phyloP scores from a whole-genome alignment of 2,797 vertebrate species.

The Myotis findleyi region DNA sequence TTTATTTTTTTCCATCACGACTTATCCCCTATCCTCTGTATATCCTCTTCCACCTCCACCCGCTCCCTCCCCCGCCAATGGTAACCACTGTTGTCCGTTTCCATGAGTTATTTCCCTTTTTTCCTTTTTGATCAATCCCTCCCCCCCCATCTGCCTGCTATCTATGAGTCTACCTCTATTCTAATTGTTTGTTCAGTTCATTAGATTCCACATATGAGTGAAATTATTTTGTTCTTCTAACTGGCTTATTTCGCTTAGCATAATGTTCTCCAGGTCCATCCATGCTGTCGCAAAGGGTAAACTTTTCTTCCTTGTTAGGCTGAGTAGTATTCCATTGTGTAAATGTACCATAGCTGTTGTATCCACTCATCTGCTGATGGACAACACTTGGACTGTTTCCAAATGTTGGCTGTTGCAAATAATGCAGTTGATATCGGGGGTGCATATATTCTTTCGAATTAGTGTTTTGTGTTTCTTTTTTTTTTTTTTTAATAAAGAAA shows the following conservation, averaged over 20 bases:
- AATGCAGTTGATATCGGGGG: neutral
- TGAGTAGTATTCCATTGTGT: neutral
- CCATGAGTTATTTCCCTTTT: neutral
- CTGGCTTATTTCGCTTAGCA: neutral
- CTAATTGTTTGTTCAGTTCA: neutral
- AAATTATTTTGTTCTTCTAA: neutral
- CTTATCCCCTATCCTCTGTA: neutral
- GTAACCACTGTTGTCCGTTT: neutral
- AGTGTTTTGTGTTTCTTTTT: neutral
- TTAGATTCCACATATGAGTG: neutral
- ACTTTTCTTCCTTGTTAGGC: neutral
- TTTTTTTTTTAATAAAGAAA: too few species aligned
- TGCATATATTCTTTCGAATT: neutral
- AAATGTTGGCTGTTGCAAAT: neutral
- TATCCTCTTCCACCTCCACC: neutral
- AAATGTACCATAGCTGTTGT: neutral
- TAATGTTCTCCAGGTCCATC: neutral
- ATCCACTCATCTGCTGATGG: neutral
- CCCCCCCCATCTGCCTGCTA: neutral
- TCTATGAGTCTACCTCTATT: neutral
- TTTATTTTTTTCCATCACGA: neutral
- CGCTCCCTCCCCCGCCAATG: too few species aligned
- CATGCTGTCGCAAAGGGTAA: neutral
- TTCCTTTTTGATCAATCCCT: neutral
- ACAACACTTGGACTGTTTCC: neutral